A percentile compares a stretch with the other conserved stretches of the same genome.
Evolutionary conservation across 2,888 invertebrate species (phyloP).

Genomic region (Tiliacea citrago): DNA sequence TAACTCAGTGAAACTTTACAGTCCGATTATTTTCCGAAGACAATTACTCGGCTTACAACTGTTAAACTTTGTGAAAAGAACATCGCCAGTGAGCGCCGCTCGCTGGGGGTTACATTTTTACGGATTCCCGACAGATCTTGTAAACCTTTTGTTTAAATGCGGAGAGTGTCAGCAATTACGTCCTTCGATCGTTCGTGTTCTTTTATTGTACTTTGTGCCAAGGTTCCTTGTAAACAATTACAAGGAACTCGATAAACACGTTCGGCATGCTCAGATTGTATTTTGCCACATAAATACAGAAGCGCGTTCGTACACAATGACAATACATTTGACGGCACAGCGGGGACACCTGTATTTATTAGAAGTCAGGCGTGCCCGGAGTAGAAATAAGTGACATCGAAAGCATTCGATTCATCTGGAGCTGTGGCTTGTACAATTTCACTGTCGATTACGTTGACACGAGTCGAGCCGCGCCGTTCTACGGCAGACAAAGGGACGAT

Average conservation of each 20-base stretch:
- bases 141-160: slow-evolving; percentile 67
- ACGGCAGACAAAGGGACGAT: slow-evolving; percentile 48
- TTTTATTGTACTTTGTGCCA: slow-evolving; percentile 52
- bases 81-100: slow-evolving; percentile 41
- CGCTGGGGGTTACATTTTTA: slow-evolving; percentile 59
- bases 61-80: slow-evolving; percentile 59
- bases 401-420: slow-evolving; percentile 43
- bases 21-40: slow-evolving; percentile 64
- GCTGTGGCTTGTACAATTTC: slow-evolving; percentile 60
- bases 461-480: slow-evolving; percentile 30
- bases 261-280: slow-evolving; percentile 49
- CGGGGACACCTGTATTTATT: slow-evolving; percentile 54
- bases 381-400: slow-evolving; percentile 48
- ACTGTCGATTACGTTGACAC: slow-evolving; percentile 64
- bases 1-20: slow-evolving; percentile 58
- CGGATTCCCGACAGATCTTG: slow-evolving; percentile 59
- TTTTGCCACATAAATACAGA: slow-evolving; percentile 48
- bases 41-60: slow-evolving; percentile 64
- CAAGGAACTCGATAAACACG: slow-evolving; percentile 60
- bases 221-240: slow-evolving; percentile 59
- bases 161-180: slow-evolving; percentile 66
- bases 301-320: slow-evolving; percentile 14
- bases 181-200: slow-evolving; percentile 52
- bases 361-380: slow-evolving; percentile 31
- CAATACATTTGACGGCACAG: slow-evolving; percentile 35